Conservation (phyloP, 37 sponge, comb jelly and placozoan species). For the Hexactinellida sp. region DNA sequence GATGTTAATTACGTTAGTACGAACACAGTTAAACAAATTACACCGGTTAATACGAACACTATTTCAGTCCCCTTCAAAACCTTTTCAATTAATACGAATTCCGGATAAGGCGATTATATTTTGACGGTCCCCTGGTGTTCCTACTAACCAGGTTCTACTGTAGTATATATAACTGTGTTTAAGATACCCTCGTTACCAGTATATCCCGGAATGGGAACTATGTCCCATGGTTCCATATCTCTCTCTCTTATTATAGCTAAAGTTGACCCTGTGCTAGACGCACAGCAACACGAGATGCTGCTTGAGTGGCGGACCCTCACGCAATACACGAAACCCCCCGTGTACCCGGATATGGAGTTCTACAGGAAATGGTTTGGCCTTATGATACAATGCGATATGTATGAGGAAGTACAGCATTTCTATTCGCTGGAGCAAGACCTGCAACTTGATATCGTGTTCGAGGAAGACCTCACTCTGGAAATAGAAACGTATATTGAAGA, state of each 20-base stretch:
- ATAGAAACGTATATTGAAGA: neutral
- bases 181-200: too few species aligned
- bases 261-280: neutral
- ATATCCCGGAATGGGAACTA: too few species aligned
- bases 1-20: too few species aligned
- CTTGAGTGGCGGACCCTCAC: neutral
- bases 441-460: neutral
- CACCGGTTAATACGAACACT: too few species aligned
- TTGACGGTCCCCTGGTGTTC: too few species aligned
- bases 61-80: too few species aligned
- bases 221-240: neutral
- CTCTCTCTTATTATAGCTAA: neutral
- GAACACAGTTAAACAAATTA: too few species aligned
- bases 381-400: neutral
- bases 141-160: too few species aligned
- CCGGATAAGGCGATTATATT: too few species aligned
- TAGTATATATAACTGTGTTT: too few species aligned
- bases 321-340: neutral
- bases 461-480: neutral
- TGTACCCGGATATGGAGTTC: neutral
- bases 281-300: neutral
- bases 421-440: neutral
- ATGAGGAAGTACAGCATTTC: neutral
- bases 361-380: neutral
- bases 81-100: too few species aligned